Conservation (phyloP, 64 coral and sea anemone genomes). For the Dendronephthya gigantea region DNA sequence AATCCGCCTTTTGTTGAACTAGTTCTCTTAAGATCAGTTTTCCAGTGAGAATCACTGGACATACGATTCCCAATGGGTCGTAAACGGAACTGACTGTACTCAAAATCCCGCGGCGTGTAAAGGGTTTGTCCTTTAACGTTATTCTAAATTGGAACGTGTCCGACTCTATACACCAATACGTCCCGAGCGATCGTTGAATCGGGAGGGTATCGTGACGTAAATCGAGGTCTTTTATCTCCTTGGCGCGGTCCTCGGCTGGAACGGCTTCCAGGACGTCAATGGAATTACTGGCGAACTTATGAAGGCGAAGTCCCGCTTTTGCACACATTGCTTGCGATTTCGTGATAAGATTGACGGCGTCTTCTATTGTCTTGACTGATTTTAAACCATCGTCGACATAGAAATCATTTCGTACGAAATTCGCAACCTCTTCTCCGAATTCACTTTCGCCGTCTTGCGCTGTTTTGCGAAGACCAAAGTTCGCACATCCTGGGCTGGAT, state of each 20-base stretch:
- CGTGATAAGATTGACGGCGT: neutral
- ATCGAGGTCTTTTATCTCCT: too few relatives aligned
- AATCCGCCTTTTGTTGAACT: neutral
- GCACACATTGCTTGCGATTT: conserved; percentile 17
- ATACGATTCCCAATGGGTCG: too few relatives aligned
- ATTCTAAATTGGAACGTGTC: too few relatives aligned
- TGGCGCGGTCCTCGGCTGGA: conserved; percentile 15
- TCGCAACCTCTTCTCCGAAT: neutral
- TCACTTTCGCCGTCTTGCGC: neutral
- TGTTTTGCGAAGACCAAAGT: neutral
- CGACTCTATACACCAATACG: too few relatives aligned
- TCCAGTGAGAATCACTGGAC: too few relatives aligned
- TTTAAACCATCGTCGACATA: conserved; percentile 24
- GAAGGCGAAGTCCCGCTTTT: neutral
- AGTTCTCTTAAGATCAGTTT: too few relatives aligned
- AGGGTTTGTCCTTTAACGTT: too few relatives aligned
- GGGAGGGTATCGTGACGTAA: too few relatives aligned
- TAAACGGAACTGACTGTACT: too few relatives aligned
- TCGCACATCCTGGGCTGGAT: neutral
- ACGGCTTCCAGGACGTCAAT: neutral
- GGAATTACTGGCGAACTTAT: conserved; percentile 7
- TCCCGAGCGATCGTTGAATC: too few relatives aligned
- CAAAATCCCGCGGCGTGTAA: too few relatives aligned
- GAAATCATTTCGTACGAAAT: conserved; percentile 4
- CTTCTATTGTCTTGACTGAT: neutral